Evolutionary conservation across 2,888 invertebrate species (phyloP).

Genomic region (Erebia palarica): DNA sequence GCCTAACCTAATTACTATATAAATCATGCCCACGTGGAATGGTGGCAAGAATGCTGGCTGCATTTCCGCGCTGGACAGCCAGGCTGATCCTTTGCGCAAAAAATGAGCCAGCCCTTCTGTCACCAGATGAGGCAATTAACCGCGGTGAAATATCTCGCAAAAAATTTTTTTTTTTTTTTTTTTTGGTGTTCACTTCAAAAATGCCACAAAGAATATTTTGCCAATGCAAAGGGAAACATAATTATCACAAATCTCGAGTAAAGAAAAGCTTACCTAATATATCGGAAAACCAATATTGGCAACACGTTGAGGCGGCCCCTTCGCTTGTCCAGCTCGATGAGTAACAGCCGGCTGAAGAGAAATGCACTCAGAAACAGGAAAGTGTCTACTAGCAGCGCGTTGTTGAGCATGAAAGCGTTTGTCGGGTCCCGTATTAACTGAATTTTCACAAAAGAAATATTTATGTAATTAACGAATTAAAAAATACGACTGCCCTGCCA

Average conservation of each 20-base stretch:
- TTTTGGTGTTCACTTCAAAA: no score
- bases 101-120: no score
- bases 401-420: slow-evolving; percentile 85
- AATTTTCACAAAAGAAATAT: slow-evolving; percentile 42
- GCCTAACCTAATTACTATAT: no score
- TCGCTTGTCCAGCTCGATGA: slow-evolving; percentile 86
- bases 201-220: background rate
- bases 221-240: background rate
- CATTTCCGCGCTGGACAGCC: no score
- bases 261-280: slow-evolving; percentile 80
- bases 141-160: no score
- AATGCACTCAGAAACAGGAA: slow-evolving; percentile 88
- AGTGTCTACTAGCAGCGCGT: slow-evolving; percentile 87
- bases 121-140: no score
- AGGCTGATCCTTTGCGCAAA: no score
- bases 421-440: slow-evolving; percentile 81
- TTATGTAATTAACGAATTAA: no score
- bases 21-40: no score
- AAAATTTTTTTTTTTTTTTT: no score
- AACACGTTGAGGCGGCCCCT: slow-evolving; percentile 84
- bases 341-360: slow-evolving; percentile 85
- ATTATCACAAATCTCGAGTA: background rate
- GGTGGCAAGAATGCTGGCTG: no score
- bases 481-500: no score
- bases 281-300: slow-evolving; percentile 84